A percentile compares a stretch with the other conserved stretches of the same genome.
Evolutionary conservation across 2,797 vertebrate genomes (phyloP).

Genomic region (Mormyrus proboscirostris): DNA sequence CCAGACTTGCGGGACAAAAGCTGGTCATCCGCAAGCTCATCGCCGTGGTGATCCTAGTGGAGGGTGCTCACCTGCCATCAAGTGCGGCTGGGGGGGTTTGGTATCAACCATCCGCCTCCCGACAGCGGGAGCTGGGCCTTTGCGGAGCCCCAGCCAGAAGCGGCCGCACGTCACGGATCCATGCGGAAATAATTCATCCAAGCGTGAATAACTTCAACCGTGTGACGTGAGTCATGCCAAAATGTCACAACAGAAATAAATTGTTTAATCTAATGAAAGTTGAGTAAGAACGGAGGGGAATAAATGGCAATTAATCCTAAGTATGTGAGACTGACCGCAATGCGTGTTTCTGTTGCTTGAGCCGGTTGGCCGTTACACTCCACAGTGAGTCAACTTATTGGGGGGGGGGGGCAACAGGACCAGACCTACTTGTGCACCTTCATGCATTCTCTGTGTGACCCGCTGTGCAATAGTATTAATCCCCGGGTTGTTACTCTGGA

Average conservation of each 20-base stretch:
- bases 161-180: not conserved
- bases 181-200: not conserved
- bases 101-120: not conserved
- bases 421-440: not conserved
- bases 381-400: not conserved
- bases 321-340: not conserved
- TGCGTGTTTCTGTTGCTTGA: not conserved
- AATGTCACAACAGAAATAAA: not conserved
- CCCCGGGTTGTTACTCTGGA: not conserved
- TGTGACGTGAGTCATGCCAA: not conserved
- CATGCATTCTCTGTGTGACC: not conserved
- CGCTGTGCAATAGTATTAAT: not conserved
- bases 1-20: not conserved
- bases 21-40: not conserved
- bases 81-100: not conserved
- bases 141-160: not conserved
- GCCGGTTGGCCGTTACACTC: not conserved
- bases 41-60: not conserved
- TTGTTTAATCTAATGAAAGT: not conserved
- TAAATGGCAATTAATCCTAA: not conserved
- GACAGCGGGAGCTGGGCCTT: not conserved
- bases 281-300: not conserved
- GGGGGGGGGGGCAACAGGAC: not conserved
- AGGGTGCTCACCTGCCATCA: not conserved
- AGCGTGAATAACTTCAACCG: not conserved